A percentile compares a stretch with the other conserved stretches of the same genome.
These are phyloP conservation scores for Acleris cristana DNA, from an alignment of 2,888 invertebrate genomes.

Conservation along the genomic window DNA sequence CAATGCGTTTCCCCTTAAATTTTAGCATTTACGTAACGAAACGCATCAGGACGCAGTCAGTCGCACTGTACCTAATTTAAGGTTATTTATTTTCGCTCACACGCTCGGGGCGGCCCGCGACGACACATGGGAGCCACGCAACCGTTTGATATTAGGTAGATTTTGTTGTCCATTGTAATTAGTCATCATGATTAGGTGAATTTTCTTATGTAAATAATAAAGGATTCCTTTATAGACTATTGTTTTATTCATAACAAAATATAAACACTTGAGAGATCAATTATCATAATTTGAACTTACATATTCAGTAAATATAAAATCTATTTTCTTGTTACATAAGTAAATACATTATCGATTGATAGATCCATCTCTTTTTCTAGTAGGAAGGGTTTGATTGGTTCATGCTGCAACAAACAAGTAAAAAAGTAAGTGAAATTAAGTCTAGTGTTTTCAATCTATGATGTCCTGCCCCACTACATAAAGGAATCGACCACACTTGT, in stretches of 20 bases:
- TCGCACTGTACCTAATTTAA: conserved; percentile 26
- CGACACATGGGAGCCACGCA: conserved; percentile 55
- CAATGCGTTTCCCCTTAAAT: conserved; percentile 8
- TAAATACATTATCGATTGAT: conserved; percentile 49
- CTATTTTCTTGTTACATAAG: conserved; percentile 41
- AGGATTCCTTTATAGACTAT: conserved; percentile 69
- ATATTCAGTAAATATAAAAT: not conserved
- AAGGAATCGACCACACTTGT: not conserved
- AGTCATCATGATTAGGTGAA: conserved; percentile 79
- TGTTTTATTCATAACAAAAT: conserved; percentile 53
- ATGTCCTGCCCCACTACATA: no score
- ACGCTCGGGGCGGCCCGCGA: no score
- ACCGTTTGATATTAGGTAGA: conserved; percentile 75
- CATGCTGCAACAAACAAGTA: conserved; percentile 50
- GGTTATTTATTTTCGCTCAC: conserved; percentile 22
- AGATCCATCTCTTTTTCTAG: conserved; percentile 47
- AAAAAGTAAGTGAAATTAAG: not conserved
- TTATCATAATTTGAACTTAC: not conserved
- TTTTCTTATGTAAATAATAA: conserved; percentile 83
- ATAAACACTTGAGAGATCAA: conserved; percentile 40
- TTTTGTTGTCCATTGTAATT: conserved; percentile 80
- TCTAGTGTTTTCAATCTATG: no score
- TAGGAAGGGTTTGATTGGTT: conserved; percentile 44
- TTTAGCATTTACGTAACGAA: conserved; percentile 23
- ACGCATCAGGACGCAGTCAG: conserved; percentile 12